These are phyloP conservation scores for Caenorhabditis inopinata DNA, from an alignment of 1,140 invertebrate genomes.

Conservation along the genomic window DNA sequence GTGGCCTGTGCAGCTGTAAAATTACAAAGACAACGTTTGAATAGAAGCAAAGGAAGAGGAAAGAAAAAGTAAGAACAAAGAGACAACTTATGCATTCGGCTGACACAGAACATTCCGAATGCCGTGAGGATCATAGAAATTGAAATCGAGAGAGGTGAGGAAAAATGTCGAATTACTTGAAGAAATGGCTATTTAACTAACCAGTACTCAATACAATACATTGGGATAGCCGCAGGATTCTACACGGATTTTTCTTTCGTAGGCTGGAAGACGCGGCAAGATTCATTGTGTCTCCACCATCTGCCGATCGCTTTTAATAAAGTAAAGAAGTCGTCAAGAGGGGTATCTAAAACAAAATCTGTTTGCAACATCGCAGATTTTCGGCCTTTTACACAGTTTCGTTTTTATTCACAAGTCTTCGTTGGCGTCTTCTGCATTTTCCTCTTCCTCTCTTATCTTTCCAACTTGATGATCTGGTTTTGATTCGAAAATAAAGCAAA, in stretches of 20 bases:
- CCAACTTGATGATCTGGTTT: conserved; percentile 1
- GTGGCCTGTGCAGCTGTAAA: conserved; percentile 18
- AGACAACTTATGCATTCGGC: neutral
- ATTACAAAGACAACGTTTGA: conserved; percentile 2
- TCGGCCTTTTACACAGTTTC: conserved; percentile 11
- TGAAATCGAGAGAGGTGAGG: conserved; percentile 14
- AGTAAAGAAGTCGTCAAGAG: neutral
- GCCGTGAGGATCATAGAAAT: neutral
- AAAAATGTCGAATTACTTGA: neutral
- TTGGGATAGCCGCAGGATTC: neutral
- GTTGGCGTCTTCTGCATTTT: neutral
- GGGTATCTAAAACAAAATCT: neutral
- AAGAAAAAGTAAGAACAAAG: neutral
- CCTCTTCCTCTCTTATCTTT: conserved; percentile 8
- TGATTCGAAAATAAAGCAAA: conserved; percentile 30
- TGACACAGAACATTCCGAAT: neutral
- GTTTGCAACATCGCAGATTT: conserved; percentile 7
- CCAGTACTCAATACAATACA: neutral
- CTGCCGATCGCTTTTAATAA: neutral
- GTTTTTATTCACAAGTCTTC: neutral
- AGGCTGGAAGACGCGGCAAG: neutral
- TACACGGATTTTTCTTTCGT: neutral
- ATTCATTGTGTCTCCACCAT: neutral
- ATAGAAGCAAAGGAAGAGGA: neutral
- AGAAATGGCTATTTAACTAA: neutral